Conservation (phyloP, 2,888 invertebrate genomes). For the Drosophila aldrichi region DNA sequence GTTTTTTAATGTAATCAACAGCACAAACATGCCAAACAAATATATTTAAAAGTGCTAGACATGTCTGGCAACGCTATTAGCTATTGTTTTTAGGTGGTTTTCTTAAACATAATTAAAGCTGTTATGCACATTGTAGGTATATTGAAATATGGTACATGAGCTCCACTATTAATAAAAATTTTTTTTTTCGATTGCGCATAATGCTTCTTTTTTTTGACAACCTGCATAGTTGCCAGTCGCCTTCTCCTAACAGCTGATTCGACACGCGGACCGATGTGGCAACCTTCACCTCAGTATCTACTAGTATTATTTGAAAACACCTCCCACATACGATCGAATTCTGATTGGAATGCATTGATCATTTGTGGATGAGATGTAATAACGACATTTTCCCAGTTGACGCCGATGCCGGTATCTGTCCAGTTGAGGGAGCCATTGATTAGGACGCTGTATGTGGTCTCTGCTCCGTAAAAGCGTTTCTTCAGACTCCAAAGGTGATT, state of each 20-base stretch:
- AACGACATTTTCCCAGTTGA: constrained; percentile 80
- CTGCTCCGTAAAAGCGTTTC: accelerated
- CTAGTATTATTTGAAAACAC: constrained; percentile 33
- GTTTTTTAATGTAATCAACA: not conserved
- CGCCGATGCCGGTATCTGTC: constrained; percentile 75
- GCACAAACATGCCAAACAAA: not conserved
- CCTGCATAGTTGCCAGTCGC: constrained; percentile 23
- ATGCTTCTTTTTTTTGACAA: not conserved
- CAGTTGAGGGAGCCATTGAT: constrained; percentile 78
- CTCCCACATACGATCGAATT: constrained; percentile 80
- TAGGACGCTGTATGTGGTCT: constrained; percentile 33
- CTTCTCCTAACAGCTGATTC: constrained; percentile 39
- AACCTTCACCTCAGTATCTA: constrained; percentile 16
- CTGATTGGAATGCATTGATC: constrained; percentile 62
- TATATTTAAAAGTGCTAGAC: not conserved
- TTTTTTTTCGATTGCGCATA: constrained; percentile 1
- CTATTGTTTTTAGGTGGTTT: not conserved
- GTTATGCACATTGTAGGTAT: not conserved
- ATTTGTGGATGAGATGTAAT: constrained; percentile 67
- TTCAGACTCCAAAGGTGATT: not conserved
- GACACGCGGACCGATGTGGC: constrained; percentile 29
- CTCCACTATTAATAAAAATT: not conserved
- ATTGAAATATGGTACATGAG: not conserved
- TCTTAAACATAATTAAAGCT: not conserved
- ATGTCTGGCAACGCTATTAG: constrained; percentile 23